Evolutionary conservation across 2,113 vertebrate genomes (phyloP).

Genomic region (Regulus satrapa): DNA sequence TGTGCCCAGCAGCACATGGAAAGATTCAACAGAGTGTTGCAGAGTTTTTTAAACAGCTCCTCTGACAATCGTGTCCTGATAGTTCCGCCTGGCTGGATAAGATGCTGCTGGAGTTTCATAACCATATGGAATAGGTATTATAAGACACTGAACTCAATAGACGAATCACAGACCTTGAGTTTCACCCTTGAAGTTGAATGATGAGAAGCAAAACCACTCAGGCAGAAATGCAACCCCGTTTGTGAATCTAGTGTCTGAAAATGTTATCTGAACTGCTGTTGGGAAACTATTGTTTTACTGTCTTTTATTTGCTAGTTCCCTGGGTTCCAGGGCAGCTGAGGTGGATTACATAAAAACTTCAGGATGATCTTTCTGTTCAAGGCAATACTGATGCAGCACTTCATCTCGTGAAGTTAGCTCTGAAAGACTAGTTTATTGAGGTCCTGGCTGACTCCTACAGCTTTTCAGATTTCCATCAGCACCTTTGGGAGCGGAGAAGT

Average conservation of each 20-base stretch:
- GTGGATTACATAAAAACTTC: neutral
- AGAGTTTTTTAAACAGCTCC: neutral
- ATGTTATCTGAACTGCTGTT: neutral
- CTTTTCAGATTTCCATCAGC: neutral
- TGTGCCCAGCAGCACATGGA: neutral
- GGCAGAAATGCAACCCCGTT: neutral
- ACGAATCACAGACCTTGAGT: neutral
- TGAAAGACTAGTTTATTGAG: neutral
- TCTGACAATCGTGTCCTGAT: neutral
- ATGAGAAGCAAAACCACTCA: neutral
- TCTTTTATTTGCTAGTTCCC: neutral
- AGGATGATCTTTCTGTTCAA: neutral
- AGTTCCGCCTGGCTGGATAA: neutral
- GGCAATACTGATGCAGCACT: neutral
- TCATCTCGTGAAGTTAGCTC: neutral
- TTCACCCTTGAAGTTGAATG: neutral
- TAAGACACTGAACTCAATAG: neutral
- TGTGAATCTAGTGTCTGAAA: neutral
- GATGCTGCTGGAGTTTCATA: neutral
- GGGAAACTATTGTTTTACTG: neutral
- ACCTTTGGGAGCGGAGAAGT: neutral
- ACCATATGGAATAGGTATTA: neutral
- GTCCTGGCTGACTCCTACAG: neutral
- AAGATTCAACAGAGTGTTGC: neutral
- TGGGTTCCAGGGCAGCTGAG: neutral